A percentile compares a stretch with the other conserved stretches of the same genome.
phyloP scores from a whole-genome alignment of 2,113 vertebrate species.

The Corythornis madagascariensis region DNA sequence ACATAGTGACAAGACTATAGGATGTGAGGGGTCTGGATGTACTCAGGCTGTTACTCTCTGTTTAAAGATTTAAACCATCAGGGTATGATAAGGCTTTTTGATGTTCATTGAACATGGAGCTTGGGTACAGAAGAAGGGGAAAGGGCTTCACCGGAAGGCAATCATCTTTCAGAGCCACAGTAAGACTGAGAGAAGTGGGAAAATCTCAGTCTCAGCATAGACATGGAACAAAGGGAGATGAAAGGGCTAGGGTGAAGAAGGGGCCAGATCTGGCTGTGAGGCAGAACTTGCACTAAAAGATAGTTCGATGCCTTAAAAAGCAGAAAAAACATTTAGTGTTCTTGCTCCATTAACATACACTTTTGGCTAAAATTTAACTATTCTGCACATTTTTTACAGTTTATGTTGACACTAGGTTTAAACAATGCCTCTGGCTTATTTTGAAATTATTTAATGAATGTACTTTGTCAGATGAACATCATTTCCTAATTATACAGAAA shows the following conservation, averaged over 20 bases:
- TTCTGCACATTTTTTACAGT: slow-evolving; percentile 71
- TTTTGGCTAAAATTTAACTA: slow-evolving; percentile 53
- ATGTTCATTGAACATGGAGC: slow-evolving; percentile 97
- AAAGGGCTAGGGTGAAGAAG: slow-evolving; percentile 89
- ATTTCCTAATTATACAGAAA: slow-evolving; percentile 61
- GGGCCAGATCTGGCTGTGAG: slow-evolving; percentile 91
- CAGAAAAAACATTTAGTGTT: slow-evolving; percentile 76
- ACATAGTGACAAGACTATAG: slow-evolving; percentile 91
- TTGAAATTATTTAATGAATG: slow-evolving; percentile 79
- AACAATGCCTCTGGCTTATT: slow-evolving; percentile 74
- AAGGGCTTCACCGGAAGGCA: slow-evolving; percentile 92
- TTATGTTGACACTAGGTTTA: slow-evolving; percentile 71
- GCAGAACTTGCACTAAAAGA: slow-evolving; percentile 80
- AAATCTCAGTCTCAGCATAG: slow-evolving; percentile 84
- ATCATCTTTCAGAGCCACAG: slow-evolving; percentile 92
- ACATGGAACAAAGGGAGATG: slow-evolving; percentile 93
- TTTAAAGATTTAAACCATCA: slow-evolving; percentile 99
- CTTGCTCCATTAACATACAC: slow-evolving; percentile 79
- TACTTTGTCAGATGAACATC: slow-evolving; percentile 75
- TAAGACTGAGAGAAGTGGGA: slow-evolving; percentile 85
- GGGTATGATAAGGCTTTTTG: slow-evolving; percentile 97
- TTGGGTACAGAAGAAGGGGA: slow-evolving; percentile 89
- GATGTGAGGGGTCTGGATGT: slow-evolving; percentile 94
- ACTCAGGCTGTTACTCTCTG: slow-evolving; percentile 98
- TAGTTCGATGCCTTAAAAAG: slow-evolving; percentile 74